Percentiles rank a stretch among this genome's conserved stretches.
Evolutionary conservation across 1,140 invertebrate species (phyloP).

Genomic region (Popillia japonica): DNA sequence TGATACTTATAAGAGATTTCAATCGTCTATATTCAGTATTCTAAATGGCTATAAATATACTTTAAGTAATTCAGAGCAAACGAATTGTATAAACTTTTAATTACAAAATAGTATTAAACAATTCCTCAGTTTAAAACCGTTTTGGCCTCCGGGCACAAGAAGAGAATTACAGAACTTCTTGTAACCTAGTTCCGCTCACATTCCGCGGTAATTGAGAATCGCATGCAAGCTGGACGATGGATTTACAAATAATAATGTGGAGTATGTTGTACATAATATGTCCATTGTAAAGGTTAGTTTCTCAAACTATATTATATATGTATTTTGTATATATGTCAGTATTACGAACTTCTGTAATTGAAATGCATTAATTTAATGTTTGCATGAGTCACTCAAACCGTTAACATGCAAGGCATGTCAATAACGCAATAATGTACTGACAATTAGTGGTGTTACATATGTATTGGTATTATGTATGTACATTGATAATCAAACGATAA

Average conservation of each 20-base stretch:
- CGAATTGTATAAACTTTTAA: background rate
- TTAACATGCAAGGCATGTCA: background rate
- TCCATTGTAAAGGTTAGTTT: background rate
- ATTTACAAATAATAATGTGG: background rate
- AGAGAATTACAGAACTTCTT: constrained; percentile 22
- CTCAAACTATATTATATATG: background rate
- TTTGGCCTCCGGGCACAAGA: constrained; percentile 5
- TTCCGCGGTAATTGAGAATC: constrained; percentile 19
- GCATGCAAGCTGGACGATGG: background rate
- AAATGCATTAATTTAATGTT: background rate
- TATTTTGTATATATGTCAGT: background rate
- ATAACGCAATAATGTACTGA: background rate
- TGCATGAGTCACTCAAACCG: background rate
- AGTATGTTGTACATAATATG: background rate
- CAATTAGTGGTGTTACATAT: too few species aligned
- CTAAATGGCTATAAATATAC: too few species aligned
- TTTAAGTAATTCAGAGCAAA: background rate
- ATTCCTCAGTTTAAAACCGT: background rate
- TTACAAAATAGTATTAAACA: background rate
- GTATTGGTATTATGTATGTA: too few species aligned
- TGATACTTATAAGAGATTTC: too few species aligned
- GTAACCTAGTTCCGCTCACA: constrained; percentile 22
- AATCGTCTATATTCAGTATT: too few species aligned
- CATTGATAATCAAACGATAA: too few species aligned
- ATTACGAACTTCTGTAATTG: background rate